Base-by-base conservation (phyloP, 2,888 invertebrate genomes). In the Alsophila aescularia region DNA sequence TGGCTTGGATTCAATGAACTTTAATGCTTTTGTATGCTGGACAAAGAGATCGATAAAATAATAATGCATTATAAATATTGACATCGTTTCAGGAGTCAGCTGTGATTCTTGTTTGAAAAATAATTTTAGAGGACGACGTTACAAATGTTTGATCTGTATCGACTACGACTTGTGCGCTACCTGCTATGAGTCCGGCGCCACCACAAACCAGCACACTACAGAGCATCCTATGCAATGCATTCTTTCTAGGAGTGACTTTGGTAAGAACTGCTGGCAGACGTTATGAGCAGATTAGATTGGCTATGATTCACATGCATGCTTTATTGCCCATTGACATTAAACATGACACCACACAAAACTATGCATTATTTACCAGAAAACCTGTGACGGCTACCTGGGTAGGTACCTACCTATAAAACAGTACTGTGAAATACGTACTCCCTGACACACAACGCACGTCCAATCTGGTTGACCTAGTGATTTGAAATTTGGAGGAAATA, bases 191-290 rank as follows among this genome's bases (percentile, higher is more conserved):
- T 95, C 95, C 74, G 97, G 97, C 77, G 96, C 96, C 66, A 96
- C 96, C 64, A 97, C 96, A 73, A 96, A 97, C 69, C 95, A 98
- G 76, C 99, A 99, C 90, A 96, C 97, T 70, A 96, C 96, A 74
- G 98, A 98, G 89, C 99, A 99, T 93, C 98, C 99, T 56, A 98
- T 99, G 97, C 99, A 99, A 93, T 99, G 99, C 90, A 98, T 99
- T 78, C 94, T 99, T 81, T 98, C 99, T 71, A 94, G 98, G 90
- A 95, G 97, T 87, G 99, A 99, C 93, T 98, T 97, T 93, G 98
- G 97, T 97, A 90, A 93, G 90, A 70, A 55, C 58, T 58, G 61
- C 62, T 53, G 64, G 65, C 59, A 63, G 29, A 57, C 49, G 49
- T 60, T 36, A 8, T 14, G 8, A 7, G 10, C 5, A n/a, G 6